Percentiles rank a stretch among this genome's conserved stretches.
Evolutionary conservation across 2,888 invertebrate genomes (phyloP).

Genomic region (Dynastes tityus): DNA sequence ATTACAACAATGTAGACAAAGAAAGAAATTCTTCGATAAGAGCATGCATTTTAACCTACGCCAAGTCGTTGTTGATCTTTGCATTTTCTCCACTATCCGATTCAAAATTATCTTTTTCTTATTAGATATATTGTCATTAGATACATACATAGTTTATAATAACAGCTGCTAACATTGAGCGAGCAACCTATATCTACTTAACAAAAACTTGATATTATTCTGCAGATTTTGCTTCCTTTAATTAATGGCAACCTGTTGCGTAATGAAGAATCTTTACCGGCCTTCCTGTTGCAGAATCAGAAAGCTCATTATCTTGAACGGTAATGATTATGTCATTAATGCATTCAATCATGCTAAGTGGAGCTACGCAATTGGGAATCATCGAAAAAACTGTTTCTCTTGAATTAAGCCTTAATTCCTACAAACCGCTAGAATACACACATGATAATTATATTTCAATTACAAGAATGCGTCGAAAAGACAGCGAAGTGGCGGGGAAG

Average conservation of each 20-base stretch:
- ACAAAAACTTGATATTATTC: too few relatives aligned
- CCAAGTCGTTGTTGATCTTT: too few relatives aligned
- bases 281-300: conserved; percentile 7
- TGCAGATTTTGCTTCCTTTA: neutral
- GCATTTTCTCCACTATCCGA: too few relatives aligned
- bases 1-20: too few relatives aligned
- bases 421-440: conserved; percentile 16
- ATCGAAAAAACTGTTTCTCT: conserved; percentile 12
- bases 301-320: neutral
- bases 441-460: conserved; percentile 30
- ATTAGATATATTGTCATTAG: too few relatives aligned
- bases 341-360: neutral
- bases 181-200: too few relatives aligned
- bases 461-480: conserved; percentile 7
- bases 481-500: neutral
- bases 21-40: too few relatives aligned
- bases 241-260: conserved; percentile 12
- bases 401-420: conserved; percentile 12
- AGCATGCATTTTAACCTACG: too few relatives aligned
- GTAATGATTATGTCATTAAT: neutral
- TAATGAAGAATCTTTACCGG: neutral
- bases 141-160: too few relatives aligned
- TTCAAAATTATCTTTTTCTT: too few relatives aligned
- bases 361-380: neutral
- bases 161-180: too few relatives aligned